Evolutionary conservation across 2,888 invertebrate species (phyloP), one percentile per base, ranked within the genome.

Genomic region (Galerucella pusilla): DNA sequence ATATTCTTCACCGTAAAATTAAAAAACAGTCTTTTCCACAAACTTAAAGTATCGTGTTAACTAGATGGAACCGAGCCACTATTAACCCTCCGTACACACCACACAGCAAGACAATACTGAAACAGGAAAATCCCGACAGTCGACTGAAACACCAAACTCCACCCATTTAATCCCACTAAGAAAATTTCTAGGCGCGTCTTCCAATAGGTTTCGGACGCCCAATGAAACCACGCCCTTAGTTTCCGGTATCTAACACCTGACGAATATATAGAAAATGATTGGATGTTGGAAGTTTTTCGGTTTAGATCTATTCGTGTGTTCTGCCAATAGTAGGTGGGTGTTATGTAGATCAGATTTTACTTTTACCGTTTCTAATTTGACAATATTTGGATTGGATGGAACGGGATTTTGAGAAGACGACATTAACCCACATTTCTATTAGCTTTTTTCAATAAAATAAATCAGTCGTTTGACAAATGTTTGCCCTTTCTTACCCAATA

Each of bases 211-310:
- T 64, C 73, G 59, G 74, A 73, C 71, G 61, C 76, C 73, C 70
- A 68, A 74, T 69, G n/a, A 49, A 71, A 75, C 75, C 74, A 78
- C 81, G 77, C 85, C 84, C 81, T 77, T 76, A 72, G 80, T 80
- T 82, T 83, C 81, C 81, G 81, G 81, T 82, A 80, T 85, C 84
- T 85, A 85, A 83, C 84, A 86, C 85, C 85, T 86, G 85, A 83
- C n/a, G 64, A 63, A 7, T 45, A 57, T 28, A 57, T 3, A 28
- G 14, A 45, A 59, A 20, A 25, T 12, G 59, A 72, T 72, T 72
- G 71, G 71, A 66, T 14, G 42, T n/a, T 57, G 71, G 64, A 66
- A 72, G 49, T 71, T 72, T 72, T 72, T 59, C 42, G 28, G 57
- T 64, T 64, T 35, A 66, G 60, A 12, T 72, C 60, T 59, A 59